phyloP scores from a whole-genome alignment of 2,797 vertebrate genomes.

The Acipenser ruthenus region DNA sequence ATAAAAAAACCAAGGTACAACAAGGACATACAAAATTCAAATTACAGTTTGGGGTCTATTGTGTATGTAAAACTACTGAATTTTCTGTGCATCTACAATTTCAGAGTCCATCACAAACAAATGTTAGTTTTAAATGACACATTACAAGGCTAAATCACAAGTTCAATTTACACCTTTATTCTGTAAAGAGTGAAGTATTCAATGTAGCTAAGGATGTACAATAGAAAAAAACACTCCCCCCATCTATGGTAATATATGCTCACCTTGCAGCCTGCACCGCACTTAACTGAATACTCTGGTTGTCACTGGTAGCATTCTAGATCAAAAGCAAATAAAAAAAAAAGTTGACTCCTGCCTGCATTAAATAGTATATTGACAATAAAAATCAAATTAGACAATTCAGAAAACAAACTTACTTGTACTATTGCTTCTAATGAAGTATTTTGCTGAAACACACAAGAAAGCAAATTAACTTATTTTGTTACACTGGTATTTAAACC shows the following conservation, averaged over 20 bases:
- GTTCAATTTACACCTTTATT: too few relatives aligned
- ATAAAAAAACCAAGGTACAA: too few relatives aligned
- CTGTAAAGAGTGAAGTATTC: too few relatives aligned
- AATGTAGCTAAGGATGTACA: too few relatives aligned
- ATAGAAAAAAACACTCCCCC: neutral
- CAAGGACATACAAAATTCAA: too few relatives aligned
- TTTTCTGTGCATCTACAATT: neutral
- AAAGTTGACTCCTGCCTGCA: conserved; percentile 21
- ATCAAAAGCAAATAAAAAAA: conserved; percentile 33
- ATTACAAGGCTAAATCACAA: too few relatives aligned
- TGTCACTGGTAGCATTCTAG: conserved; percentile 97
- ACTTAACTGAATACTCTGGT: conserved; percentile 93
- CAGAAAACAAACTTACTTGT: conserved; percentile 68
- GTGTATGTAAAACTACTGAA: too few relatives aligned
- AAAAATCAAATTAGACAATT: neutral
- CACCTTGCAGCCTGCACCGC: conserved; percentile 97
- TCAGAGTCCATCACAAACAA: neutral
- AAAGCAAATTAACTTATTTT: conserved; percentile 4
- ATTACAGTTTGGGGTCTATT: too few relatives aligned
- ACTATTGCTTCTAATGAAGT: conserved; percentile 98
- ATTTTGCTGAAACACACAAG: conserved; percentile 78
- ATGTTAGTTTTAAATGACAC: too few relatives aligned
- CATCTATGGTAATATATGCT: conserved; percentile 16
- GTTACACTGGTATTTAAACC: too few relatives aligned
- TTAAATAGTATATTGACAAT: neutral